Base-by-base conservation (phyloP, 2,113 vertebrate species). In the Tonatia bakeri region DNA sequence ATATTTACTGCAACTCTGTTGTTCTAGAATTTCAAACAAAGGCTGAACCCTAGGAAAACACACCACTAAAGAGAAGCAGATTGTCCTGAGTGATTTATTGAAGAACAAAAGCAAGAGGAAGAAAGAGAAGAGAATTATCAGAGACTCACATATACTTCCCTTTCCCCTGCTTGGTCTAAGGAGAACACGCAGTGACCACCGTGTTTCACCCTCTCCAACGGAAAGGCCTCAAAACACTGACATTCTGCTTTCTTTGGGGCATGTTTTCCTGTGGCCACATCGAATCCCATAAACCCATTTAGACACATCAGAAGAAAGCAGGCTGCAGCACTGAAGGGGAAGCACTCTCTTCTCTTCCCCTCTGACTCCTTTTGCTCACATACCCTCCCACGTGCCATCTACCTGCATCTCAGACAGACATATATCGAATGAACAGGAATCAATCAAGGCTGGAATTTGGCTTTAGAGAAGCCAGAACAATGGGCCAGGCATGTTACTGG, bases 401-500 rank as follows among this genome's bases (percentile, higher is more conserved):
- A 86, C 50, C 67, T 79, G 10, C 73, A 70, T 69, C 38, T 73
- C 67, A 15, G 17, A 47, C 31, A n/a, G 70, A 70, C 26, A 15
- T 6, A 84, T 82, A 70, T 64, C 67, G 40, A 81, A 81, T 38
- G 47, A 90, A 75, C 22, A 73, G 36, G 95, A 97, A 91, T 87
- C 92, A 97, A 76, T 91, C 28, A 92, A 94, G 82, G 96, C 95
- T 97, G 90, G 64, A 87, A 24, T 33, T 26, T 81, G 96, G 72
- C 94, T 97, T 96, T 95, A 87, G 83, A 96, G 94, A 97, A 98
- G 98, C 98, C 98, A 98, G 98, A 98, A 97, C 94, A 99, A 98
- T 98, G 98, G 98, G 98, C 98, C 98, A 98, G 97, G 97, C 98
- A 88, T 97, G 97, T 97, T 97, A 98, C 98, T 98, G 93, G 92